These are phyloP conservation scores for Erinaceus europaeus DNA, from an alignment of 2,113 vertebrate species.

Conservation along the genomic window DNA sequence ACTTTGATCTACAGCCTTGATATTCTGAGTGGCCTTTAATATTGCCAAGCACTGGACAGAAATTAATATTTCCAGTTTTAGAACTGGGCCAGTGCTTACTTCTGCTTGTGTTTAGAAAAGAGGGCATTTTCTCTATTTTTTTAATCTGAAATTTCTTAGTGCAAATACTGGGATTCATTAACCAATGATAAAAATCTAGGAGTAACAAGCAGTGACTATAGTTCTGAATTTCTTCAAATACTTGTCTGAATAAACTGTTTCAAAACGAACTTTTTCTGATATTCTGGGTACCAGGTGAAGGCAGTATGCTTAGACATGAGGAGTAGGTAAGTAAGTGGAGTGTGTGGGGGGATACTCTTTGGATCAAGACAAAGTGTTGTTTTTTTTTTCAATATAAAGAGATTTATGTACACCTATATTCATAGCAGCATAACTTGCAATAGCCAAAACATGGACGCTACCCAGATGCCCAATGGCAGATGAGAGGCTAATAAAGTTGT, in stretches of 20 bases:
- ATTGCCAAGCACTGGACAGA: neutral
- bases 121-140: neutral
- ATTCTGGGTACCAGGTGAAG: neutral
- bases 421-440: no score
- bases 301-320: no score
- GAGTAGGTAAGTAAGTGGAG: no score
- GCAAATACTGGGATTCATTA: neutral
- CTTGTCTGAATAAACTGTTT: neutral
- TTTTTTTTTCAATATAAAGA: no score
- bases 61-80: neutral
- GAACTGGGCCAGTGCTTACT: neutral
- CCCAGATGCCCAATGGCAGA: no score
- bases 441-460: no score
- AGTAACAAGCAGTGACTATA: neutral
- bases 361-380: no score
- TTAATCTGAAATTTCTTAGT: conserved; percentile 5
- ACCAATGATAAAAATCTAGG: neutral
- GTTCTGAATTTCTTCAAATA: neutral
- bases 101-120: neutral
- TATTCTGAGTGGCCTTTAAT: neutral
- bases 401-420: no score
- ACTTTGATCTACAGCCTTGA: neutral
- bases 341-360: no score
- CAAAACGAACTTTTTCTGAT: neutral
- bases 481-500: no score